Conservation (phyloP, 2,888 invertebrate genomes). For the Imbricaverruca yamaguchii region DNA sequence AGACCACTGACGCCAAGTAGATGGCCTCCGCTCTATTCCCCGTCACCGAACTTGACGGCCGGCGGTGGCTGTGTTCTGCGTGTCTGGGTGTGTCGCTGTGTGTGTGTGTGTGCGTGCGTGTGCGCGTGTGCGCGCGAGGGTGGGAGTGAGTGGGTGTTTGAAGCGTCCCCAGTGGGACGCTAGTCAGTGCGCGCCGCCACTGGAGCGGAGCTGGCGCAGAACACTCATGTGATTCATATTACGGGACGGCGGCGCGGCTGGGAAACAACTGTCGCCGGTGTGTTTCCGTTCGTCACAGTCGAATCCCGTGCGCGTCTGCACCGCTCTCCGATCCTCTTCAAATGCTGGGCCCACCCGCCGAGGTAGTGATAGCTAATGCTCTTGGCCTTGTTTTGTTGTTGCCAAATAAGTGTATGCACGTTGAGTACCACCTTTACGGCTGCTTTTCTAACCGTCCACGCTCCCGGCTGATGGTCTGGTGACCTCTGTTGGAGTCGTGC, state of each 20-base stretch:
- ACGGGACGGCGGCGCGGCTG: background rate
- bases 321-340: background rate
- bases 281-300: constrained; percentile 4
- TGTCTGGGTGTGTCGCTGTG: too few species aligned
- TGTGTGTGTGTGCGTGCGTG: too few species aligned
- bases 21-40: too few species aligned
- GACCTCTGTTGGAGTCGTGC: background rate
- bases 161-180: background rate
- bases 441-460: background rate
- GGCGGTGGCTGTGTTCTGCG: too few species aligned
- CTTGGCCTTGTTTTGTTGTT: constrained; percentile 21
- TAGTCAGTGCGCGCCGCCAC: background rate
- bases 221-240: constrained; percentile 16
- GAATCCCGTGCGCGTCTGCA: background rate
- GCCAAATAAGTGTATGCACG: constrained; percentile 15
- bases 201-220: background rate
- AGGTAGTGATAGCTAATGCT: constrained; percentile 20
- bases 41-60: too few species aligned
- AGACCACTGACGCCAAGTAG: constrained; percentile 5
- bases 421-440: background rate
- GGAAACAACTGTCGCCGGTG: background rate
- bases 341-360: background rate
- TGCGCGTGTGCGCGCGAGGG: background rate
- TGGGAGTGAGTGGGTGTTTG: background rate
- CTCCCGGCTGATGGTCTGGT: background rate